Evolutionary conservation across 2,888 invertebrate genomes (phyloP).

Genomic region (Oxyscelio sp.): DNA sequence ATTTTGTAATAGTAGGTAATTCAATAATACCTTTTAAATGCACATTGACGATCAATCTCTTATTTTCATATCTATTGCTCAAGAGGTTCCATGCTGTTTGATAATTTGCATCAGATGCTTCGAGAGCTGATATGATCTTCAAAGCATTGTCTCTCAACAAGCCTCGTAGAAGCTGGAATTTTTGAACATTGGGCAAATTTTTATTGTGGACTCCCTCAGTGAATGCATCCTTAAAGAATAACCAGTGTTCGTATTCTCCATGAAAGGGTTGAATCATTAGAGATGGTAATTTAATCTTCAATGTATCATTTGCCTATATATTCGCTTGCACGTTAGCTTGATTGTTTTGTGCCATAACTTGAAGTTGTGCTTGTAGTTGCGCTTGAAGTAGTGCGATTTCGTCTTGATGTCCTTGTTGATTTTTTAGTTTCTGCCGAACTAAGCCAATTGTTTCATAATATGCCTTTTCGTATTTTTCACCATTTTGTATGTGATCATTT

Average conservation of each 20-base stretch:
- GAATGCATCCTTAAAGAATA: not conserved
- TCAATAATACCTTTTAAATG: not conserved
- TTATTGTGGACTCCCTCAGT: not conserved
- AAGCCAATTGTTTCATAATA: slow-evolving; percentile 6
- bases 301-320: not conserved
- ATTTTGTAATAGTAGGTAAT: not conserved
- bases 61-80: not conserved
- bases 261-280: not conserved
- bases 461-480: slow-evolving; percentile 16
- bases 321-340: too few species aligned
- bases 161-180: not conserved
- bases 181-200: not conserved
- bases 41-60: not conserved
- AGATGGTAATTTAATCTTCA: not conserved
- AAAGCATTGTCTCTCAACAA: not conserved
- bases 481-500: not conserved
- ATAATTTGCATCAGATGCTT: not conserved
- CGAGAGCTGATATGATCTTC: not conserved
- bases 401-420: not conserved
- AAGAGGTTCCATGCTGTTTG: not conserved
- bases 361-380: not conserved
- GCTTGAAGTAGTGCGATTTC: not conserved
- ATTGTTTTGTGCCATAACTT: too few species aligned
- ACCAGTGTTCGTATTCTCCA: too few species aligned
- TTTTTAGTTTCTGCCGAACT: not conserved